Evolutionary conservation across 2,888 invertebrate species (phyloP).

Genomic region (Drosophila lutescens): DNA sequence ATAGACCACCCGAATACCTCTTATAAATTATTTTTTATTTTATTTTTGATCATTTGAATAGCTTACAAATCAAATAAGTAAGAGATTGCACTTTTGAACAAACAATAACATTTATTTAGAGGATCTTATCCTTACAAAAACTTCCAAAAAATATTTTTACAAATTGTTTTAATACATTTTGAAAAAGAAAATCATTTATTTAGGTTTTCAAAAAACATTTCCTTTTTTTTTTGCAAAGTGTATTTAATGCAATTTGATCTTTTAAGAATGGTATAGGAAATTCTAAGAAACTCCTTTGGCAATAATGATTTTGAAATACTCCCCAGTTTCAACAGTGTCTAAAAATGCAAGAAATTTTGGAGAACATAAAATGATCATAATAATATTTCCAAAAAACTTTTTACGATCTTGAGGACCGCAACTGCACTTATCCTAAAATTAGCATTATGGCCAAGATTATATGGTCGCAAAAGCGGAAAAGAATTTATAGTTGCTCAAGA

Average conservation of each 20-base stretch:
- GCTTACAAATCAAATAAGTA: background rate
- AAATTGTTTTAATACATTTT: too few relatives aligned
- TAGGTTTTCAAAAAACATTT: background rate
- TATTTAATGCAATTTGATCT: too few relatives aligned
- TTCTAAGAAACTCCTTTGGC: background rate
- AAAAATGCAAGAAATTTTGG: background rate
- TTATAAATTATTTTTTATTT: too few relatives aligned
- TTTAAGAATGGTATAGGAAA: too few relatives aligned
- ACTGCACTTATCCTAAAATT: background rate
- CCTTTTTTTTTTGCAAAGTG: too few relatives aligned
- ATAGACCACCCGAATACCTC: background rate
- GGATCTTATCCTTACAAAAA: too few relatives aligned
- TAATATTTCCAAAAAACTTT: background rate
- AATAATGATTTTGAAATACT: background rate
- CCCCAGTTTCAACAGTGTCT: background rate
- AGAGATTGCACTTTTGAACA: too few relatives aligned
- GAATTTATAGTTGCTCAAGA: background rate
- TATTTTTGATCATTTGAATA: too few relatives aligned
- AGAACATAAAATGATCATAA: background rate
- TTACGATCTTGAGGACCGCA: background rate
- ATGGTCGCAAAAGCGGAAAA: constrained; percentile 2
- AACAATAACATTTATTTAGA: too few relatives aligned
- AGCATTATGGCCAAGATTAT: constrained; percentile 1
- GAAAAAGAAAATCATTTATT: too few relatives aligned
- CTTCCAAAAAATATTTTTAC: too few relatives aligned